Evolutionary conservation across 2,113 vertebrate genomes (phyloP).

Genomic region (Phalacrocorax pelagicus): DNA sequence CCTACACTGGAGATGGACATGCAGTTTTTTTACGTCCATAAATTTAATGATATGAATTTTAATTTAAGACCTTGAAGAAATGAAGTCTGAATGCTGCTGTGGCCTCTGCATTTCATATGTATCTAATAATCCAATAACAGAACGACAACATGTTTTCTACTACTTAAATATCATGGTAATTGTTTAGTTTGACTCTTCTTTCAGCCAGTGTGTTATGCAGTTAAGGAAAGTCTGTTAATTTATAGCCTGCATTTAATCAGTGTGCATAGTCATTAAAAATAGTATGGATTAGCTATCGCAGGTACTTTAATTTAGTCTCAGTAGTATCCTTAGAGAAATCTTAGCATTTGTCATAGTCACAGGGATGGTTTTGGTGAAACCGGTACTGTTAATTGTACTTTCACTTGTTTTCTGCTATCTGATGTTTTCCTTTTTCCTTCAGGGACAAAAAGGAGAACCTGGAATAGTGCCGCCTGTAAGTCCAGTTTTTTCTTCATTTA

Average conservation of each 20-base stretch:
- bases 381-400: background rate
- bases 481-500: background rate
- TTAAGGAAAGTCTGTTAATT: background rate
- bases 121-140: background rate
- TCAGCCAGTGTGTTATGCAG: background rate
- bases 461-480: conserved; percentile 92
- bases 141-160: background rate
- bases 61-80: background rate
- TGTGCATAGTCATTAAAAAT: background rate
- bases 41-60: background rate
- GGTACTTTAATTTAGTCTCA: background rate
- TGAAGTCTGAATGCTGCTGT: background rate
- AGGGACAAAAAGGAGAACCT: conserved; percentile 98
- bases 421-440: background rate
- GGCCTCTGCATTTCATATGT: background rate
- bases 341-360: background rate
- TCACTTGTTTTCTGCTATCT: background rate
- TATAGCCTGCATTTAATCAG: background rate
- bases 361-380: background rate
- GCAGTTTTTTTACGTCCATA: background rate
- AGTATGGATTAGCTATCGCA: background rate
- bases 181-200: background rate
- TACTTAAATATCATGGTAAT: background rate
- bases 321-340: background rate
- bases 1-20: background rate